Percentiles rank a stretch among this genome's conserved stretches.
Conservation (phyloP, 64 coral and sea anemone species). For the Montipora sp. region DNA sequence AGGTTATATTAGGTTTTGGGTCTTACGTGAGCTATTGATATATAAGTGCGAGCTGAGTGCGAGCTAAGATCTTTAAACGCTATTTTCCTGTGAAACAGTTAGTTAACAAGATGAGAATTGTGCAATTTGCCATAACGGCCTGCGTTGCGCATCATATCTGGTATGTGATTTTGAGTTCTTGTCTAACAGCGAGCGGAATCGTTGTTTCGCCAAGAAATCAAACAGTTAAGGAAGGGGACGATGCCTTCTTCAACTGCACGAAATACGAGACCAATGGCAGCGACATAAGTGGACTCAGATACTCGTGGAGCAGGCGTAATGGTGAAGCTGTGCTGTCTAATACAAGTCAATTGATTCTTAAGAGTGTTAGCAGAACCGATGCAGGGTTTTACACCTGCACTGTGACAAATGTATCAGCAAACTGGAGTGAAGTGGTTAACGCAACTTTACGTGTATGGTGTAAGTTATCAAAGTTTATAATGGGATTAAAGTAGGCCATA, state of each 20-base stretch:
- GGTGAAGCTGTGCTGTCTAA: neutral
- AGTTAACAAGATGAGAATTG: neutral
- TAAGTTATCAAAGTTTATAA: neutral
- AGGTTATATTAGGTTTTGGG: too few relatives aligned
- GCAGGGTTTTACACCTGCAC: slow-evolving; percentile 40
- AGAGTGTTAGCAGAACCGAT: neutral
- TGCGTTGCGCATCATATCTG: neutral
- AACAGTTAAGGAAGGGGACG: neutral
- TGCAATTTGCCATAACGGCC: neutral
- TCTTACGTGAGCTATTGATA: too few relatives aligned
- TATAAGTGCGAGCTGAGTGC: neutral
- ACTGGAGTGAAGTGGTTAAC: neutral
- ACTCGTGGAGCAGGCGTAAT: neutral
- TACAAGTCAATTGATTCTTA: neutral
- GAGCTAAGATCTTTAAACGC: neutral
- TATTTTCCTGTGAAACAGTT: neutral
- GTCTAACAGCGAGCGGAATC: neutral
- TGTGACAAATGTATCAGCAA: slow-evolving; percentile 13
- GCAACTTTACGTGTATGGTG: neutral
- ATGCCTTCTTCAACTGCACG: neutral
- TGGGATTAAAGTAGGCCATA: too few relatives aligned
- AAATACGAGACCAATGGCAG: neutral
- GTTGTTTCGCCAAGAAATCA: neutral
- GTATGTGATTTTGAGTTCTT: neutral
- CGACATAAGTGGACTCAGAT: neutral